phyloP scores from a whole-genome alignment of 2,888 invertebrate genomes.

The Ligdia adustata region DNA sequence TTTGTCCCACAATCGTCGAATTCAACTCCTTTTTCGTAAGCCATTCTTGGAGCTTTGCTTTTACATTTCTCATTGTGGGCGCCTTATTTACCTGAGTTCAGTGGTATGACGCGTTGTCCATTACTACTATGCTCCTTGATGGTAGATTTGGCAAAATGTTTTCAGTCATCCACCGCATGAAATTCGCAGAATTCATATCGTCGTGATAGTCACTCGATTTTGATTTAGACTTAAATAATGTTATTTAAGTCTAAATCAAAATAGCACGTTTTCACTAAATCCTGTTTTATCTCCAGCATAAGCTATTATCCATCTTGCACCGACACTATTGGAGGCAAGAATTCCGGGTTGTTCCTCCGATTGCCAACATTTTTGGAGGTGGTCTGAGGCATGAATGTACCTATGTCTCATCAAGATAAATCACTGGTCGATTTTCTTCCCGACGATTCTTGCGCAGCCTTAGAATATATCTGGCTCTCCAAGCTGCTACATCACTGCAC shows the following conservation, averaged over 20 bases:
- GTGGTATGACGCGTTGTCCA: conserved; percentile 20
- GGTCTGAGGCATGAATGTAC: conserved; percentile 21
- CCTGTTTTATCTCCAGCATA: conserved; percentile 21
- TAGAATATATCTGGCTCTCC: conserved; percentile 26
- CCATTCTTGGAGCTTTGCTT: conserved; percentile 18
- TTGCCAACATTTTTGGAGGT: conserved; percentile 20
- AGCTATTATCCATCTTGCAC: conserved; percentile 18
- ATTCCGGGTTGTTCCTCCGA: conserved; percentile 8
- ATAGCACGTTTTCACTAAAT: conserved; percentile 20
- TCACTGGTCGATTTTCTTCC: conserved; percentile 25
- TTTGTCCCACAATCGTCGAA: conserved; percentile 18
- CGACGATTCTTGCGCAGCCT: conserved; percentile 26
- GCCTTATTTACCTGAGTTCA: conserved; percentile 7
- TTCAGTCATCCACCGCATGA: conserved; percentile 27
- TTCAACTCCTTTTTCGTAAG: conserved; percentile 14
- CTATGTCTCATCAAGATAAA: conserved; percentile 33
- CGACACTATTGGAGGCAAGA: background rate
- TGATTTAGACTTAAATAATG: conserved; percentile 19
- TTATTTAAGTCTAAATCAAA: conserved; percentile 20
- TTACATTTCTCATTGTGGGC: conserved; percentile 8
- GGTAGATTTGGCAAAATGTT: conserved; percentile 24
- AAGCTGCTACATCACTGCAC: conserved; percentile 26
- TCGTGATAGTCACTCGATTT: conserved; percentile 31
- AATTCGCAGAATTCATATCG: conserved; percentile 31
- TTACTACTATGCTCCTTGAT: conserved; percentile 10